A percentile compares a stretch with the other conserved stretches of the same genome.
phyloP scores from a whole-genome alignment of 2,888 invertebrate genomes.

The Arctia plantaginis region DNA sequence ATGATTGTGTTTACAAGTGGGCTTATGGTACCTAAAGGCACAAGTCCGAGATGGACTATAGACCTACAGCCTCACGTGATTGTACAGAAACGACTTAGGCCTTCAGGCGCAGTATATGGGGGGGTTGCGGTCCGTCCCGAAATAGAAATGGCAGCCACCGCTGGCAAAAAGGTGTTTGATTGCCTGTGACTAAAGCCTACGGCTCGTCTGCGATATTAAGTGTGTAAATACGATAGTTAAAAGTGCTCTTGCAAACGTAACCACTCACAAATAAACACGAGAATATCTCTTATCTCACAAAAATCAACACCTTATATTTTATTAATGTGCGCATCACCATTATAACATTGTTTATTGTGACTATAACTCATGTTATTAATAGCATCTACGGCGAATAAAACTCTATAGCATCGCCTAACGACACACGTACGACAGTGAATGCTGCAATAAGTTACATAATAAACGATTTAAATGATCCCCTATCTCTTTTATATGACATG shows the following conservation, averaged over 20 bases:
- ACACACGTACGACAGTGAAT: slow-evolving; percentile 18
- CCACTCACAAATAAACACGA: background rate
- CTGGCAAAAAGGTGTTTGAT: too few species aligned
- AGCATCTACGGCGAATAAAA: slow-evolving; percentile 21
- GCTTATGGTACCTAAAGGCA: background rate
- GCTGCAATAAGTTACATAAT: slow-evolving; percentile 38
- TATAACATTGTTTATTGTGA: slow-evolving; percentile 24
- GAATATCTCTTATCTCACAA: slow-evolving; percentile 3
- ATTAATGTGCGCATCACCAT: slow-evolving; percentile 17
- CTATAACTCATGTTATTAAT: slow-evolving; percentile 32
- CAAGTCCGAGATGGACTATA: too few species aligned
- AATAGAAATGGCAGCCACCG: too few species aligned
- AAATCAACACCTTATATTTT: slow-evolving; percentile 20
- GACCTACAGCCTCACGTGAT: too few species aligned
- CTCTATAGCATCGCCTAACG: slow-evolving; percentile 26
- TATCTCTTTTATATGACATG: slow-evolving; percentile 36
- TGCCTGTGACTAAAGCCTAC: too few species aligned
- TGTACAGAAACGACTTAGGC: too few species aligned
- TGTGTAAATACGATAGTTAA: background rate
- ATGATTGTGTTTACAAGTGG: background rate
- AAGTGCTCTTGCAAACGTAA: background rate
- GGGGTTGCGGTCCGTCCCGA: too few species aligned
- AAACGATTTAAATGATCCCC: slow-evolving; percentile 31
- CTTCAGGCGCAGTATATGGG: too few species aligned
- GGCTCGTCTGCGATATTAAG: too few species aligned